Evolutionary conservation across 2,888 invertebrate species (phyloP).

Genomic region (Latheticus oryzae): DNA sequence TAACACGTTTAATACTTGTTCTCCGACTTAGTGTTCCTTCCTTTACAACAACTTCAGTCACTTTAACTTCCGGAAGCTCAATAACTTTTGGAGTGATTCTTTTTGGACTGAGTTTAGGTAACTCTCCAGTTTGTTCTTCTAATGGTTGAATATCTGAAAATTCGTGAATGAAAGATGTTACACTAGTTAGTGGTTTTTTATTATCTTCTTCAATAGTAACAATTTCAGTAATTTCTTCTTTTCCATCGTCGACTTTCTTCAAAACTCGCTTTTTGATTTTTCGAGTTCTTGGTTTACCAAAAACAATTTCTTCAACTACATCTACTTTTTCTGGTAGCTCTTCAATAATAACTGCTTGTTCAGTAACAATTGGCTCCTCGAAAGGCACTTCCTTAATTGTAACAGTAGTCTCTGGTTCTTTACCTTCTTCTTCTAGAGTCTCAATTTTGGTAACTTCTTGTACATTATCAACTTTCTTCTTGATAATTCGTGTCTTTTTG

Average conservation of each 20-base stretch:
- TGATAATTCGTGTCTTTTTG: slow-evolving; percentile 57
- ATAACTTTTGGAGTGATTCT: slow-evolving; percentile 54
- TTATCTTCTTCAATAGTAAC: slow-evolving; percentile 64
- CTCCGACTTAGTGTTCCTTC: slow-evolving; percentile 50
- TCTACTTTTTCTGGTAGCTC: slow-evolving; percentile 52
- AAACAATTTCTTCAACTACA: slow-evolving; percentile 42
- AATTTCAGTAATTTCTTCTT: slow-evolving; percentile 67
- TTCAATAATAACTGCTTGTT: slow-evolving; percentile 43
- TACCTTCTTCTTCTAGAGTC: slow-evolving; percentile 66
- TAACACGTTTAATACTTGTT: slow-evolving; percentile 60
- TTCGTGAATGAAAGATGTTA: slow-evolving; percentile 55
- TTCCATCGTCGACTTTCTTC: slow-evolving; percentile 61
- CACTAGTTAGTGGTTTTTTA: slow-evolving; percentile 60
- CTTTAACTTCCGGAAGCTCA: slow-evolving; percentile 63
- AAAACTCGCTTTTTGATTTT: slow-evolving; percentile 48
- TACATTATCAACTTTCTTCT: slow-evolving; percentile 56
- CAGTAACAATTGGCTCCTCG: slow-evolving; percentile 56
- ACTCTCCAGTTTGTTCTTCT: slow-evolving; percentile 47
- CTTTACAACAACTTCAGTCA: slow-evolving; percentile 51
- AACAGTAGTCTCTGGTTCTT: slow-evolving; percentile 57
- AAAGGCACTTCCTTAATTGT: slow-evolving; percentile 54
- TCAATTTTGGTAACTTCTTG: slow-evolving; percentile 63
- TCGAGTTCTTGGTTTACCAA: slow-evolving; percentile 41
- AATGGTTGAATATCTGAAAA: slow-evolving; percentile 30
- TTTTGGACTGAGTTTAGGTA: slow-evolving; percentile 46